Conservation (phyloP, 2,113 vertebrate species). For the Siniperca knerii region DNA sequence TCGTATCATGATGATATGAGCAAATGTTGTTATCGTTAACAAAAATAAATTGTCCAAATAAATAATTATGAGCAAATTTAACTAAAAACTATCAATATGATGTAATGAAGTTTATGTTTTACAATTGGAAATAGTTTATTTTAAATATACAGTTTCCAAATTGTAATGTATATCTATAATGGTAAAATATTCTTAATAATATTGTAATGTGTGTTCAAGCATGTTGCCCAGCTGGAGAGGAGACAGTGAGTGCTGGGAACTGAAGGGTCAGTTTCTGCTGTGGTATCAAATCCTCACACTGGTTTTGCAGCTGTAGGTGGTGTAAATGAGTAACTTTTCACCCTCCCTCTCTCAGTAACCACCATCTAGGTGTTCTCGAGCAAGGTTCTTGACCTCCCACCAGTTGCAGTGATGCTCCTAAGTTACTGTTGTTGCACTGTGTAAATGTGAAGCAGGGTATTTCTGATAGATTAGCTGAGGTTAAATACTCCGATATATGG, state of each 20-base stretch:
- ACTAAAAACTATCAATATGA: too few species aligned
- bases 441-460: background rate
- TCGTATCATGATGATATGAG: background rate
- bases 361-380: background rate
- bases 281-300: constrained; percentile 12
- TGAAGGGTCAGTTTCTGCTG: constrained; percentile 13
- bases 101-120: background rate
- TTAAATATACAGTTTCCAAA: background rate
- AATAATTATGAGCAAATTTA: too few species aligned
- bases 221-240: background rate
- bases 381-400: background rate
- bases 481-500: background rate
- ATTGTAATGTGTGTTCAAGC: too few species aligned
- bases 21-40: background rate
- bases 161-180: background rate
- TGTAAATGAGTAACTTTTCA: constrained; percentile 47
- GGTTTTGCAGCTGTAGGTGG: constrained; percentile 24
- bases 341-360: background rate
- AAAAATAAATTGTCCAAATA: too few species aligned
- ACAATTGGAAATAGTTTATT: background rate
- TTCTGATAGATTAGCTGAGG: background rate
- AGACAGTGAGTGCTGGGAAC: background rate
- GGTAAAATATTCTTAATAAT: background rate
- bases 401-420: background rate
- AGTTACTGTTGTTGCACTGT: background rate